Evolutionary conservation across 2,113 vertebrate genomes (phyloP).

Genomic region (Ctenomys sociabilis): DNA sequence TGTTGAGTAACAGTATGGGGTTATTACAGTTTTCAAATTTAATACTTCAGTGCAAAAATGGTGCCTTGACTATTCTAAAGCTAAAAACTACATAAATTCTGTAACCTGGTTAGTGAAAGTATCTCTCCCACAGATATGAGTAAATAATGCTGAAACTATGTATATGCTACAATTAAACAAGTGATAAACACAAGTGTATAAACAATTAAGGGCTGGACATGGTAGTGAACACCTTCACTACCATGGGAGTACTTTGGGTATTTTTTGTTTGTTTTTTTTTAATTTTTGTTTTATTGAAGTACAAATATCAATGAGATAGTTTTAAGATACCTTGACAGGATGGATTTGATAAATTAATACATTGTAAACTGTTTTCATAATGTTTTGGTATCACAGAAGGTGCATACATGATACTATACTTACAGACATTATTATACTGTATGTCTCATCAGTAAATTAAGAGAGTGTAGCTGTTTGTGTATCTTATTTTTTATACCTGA

Average conservation of each 20-base stretch:
- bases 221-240: background rate
- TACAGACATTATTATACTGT: too few relatives aligned
- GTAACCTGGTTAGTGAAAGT: constrained; percentile 23
- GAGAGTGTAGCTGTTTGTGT: too few relatives aligned
- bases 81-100: constrained; percentile 46
- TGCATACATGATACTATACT: too few relatives aligned
- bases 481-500: too few relatives aligned
- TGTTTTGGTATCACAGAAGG: too few relatives aligned
- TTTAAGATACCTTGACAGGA: too few relatives aligned
- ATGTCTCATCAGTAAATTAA: too few relatives aligned
- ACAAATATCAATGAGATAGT: too few relatives aligned
- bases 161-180: constrained; percentile 9
- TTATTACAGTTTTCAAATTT: constrained; percentile 8
- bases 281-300: too few relatives aligned
- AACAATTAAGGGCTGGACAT: background rate
- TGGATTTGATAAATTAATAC: too few relatives aligned
- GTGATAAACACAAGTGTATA: constrained; percentile 25
- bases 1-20: constrained; percentile 16
- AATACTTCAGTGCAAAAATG: constrained; percentile 32
- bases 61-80: background rate
- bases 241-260: background rate
- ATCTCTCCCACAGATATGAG: background rate
- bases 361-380: too few relatives aligned
- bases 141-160: constrained; percentile 38
- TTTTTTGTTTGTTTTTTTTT: too few relatives aligned